These are phyloP conservation scores for Holothuria glaberrima DNA, from an alignment of 35 echinoderm and acorn worm species.

Conservation along the genomic window DNA sequence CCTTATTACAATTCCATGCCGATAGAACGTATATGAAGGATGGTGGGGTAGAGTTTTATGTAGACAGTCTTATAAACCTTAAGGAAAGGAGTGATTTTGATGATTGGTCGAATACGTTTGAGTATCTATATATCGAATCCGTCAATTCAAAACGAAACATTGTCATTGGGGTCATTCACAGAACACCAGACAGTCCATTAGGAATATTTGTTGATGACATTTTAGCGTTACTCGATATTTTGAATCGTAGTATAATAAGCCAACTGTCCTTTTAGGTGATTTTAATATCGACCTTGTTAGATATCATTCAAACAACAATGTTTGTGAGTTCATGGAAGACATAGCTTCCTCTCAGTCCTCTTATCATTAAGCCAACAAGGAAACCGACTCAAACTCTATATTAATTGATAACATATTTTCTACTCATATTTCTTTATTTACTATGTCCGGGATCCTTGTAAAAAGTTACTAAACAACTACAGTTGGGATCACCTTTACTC, in stretches of 20 bases:
- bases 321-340: neutral
- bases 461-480: neutral
- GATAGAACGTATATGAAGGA: conserved; percentile 8
- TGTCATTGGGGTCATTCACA: too few relatives aligned
- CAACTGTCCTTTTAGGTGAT: too few relatives aligned
- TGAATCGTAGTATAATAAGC: neutral
- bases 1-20: conserved; percentile 16
- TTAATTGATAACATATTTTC: conserved; percentile 15
- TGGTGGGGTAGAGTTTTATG: conserved; percentile 19
- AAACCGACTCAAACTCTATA: neutral
- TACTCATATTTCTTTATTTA: conserved; percentile 11
- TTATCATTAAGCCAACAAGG: conserved; percentile 6
- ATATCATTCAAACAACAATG: conserved; percentile 1
- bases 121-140: neutral
- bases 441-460: neutral
- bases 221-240: neutral
- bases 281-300: too few relatives aligned
- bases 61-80: neutral
- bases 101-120: too few relatives aligned
- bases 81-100: too few relatives aligned
- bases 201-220: too few relatives aligned
- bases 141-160: too few relatives aligned
- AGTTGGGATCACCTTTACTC: neutral
- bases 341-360: neutral
- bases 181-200: too few relatives aligned